Evolutionary conservation across 2,888 invertebrate species (phyloP), one percentile per base, ranked within the genome.

Genomic region (Chymomyza procnemis): DNA sequence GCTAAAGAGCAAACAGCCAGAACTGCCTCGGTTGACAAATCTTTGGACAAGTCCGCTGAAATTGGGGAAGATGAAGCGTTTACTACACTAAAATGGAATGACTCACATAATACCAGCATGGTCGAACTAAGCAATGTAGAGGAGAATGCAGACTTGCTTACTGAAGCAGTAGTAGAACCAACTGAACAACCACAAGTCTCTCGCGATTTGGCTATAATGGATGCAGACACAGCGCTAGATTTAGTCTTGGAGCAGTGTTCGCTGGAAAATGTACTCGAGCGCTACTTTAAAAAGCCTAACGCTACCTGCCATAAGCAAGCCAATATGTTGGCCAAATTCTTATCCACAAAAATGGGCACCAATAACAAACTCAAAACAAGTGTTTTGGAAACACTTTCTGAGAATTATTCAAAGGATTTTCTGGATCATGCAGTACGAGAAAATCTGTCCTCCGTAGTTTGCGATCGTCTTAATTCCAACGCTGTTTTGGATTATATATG

Each of bases 361-460:
- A 89, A 88, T 63, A 64, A 84, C 1, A 89, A 90, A 68, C 77
- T 90, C 2, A 90, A 89, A 72, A 73, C 81, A 4, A 86, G 76
- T 67, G 86, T 91, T 3, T 67, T 91, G 56, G 91, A 91, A 70
- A 86, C 83, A 2, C 78, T 91, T 14, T 90, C 91, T 2, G 91
- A 91, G 76, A 89, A 90, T 69, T 88, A 91, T 71, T 89, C 91
- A 5, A 89, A 89, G 62, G 90, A 91, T 34, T 91, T 91, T 66
- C 77, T 91, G 57, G 89, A 91, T 66, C 89, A 90, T 74, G 90
- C 91, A 0, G 81, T 91, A 5, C 90, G 90, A 69, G 91, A 91
- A 67, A 91, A 91, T 76, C 80, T 90, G 5, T 89, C 89, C 0
- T 88, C 89, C 2, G 88, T 87, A n/a, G 90, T 91, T n/a, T 91